These are phyloP conservation scores for Passer domesticus DNA, from an alignment of 2,113 vertebrate species.

Conservation along the genomic window DNA sequence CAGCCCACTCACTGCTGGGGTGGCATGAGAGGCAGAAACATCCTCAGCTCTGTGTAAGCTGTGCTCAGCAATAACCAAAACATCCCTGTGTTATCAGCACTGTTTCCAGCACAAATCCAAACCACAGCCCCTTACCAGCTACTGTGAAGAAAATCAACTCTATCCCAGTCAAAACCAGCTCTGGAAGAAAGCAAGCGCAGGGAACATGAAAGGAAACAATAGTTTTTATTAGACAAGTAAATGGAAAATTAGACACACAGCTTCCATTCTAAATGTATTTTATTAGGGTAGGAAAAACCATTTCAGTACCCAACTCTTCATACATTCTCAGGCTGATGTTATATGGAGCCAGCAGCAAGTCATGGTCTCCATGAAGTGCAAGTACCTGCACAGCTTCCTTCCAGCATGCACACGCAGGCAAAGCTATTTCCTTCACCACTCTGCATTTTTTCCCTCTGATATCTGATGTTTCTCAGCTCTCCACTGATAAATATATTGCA, in stretches of 20 bases:
- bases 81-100: not conserved
- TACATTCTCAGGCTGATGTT: not conserved
- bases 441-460: not conserved
- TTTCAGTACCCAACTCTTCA: not conserved
- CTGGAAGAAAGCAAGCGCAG: not conserved
- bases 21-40: not conserved
- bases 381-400: not conserved
- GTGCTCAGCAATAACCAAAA: not conserved
- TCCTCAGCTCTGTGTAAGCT: not conserved
- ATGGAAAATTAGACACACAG: not conserved
- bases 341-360: not conserved
- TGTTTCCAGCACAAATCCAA: not conserved
- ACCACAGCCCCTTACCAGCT: not conserved
- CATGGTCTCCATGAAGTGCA: not conserved
- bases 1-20: not conserved
- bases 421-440: not conserved
- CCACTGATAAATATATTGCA: not conserved
- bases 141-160: not conserved
- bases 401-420: accelerated
- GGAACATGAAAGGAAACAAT: not conserved
- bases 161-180: not conserved
- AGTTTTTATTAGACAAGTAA: not conserved
- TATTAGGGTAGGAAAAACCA: not conserved
- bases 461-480: constrained; percentile 13
- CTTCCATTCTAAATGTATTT: not conserved